Evolutionary conservation across 2,113 vertebrate genomes (phyloP).

Genomic region (Nannospalax galili): DNA sequence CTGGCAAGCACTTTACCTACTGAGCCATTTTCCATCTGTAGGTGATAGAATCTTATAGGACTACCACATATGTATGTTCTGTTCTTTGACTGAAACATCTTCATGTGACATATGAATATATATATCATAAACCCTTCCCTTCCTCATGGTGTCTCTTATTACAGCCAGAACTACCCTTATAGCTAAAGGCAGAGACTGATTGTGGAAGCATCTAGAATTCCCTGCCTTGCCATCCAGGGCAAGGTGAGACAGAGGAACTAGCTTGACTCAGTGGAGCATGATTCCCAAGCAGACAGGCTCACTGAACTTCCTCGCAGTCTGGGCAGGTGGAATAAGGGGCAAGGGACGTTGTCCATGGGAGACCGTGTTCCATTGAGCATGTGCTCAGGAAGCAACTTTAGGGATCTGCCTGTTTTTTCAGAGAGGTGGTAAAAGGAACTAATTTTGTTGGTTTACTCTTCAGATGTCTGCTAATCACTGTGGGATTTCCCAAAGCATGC

Average conservation of each 20-base stretch:
- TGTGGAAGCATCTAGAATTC: background rate
- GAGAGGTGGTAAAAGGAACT: background rate
- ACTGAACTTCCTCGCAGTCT: background rate
- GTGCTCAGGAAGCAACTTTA: background rate
- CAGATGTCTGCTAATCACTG: background rate
- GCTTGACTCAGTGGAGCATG: background rate
- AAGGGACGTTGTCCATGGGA: background rate
- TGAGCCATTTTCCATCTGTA: too few relatives aligned
- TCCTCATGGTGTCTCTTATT: background rate
- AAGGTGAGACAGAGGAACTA: background rate
- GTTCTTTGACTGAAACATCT: background rate
- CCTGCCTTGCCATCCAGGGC: background rate
- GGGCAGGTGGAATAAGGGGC: background rate
- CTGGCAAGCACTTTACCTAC: too few relatives aligned
- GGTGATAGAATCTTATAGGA: too few relatives aligned
- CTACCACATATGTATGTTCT: background rate
- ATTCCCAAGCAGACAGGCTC: background rate
- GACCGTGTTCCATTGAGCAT: background rate
- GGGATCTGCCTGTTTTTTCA: background rate
- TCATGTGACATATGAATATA: background rate
- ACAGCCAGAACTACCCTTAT: background rate
- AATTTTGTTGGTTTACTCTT: slow-evolving; percentile 17
- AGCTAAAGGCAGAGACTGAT: background rate
- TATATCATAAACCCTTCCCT: background rate
- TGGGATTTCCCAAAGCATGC: background rate